These are phyloP conservation scores for Eurytoma californica DNA, from an alignment of 2,888 invertebrate genomes.

Conservation along the genomic window DNA sequence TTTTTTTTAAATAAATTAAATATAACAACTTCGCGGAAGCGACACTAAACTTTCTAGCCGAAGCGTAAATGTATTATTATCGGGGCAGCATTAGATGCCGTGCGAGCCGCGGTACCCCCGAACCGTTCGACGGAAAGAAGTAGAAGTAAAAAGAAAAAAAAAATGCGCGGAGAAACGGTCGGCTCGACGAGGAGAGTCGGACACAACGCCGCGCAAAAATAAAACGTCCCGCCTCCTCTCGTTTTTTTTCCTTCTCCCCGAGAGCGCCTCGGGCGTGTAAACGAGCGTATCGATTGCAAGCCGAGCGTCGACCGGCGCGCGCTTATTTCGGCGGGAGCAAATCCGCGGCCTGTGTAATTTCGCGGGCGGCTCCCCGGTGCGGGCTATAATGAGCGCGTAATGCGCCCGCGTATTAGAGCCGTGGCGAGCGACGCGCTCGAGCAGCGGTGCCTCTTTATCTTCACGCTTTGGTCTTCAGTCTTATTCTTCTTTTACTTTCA, in stretches of 20 bases:
- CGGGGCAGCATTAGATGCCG: no score
- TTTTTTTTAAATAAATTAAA: neutral
- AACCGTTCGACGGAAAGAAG: no score
- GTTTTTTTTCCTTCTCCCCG: no score
- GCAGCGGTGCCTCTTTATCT: slow-evolving; percentile 33
- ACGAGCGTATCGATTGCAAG: neutral
- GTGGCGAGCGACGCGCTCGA: slow-evolving; percentile 19
- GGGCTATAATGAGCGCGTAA: slow-evolving; percentile 57
- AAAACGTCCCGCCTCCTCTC: neutral
- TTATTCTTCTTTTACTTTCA: no score
- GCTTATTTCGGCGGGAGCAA: slow-evolving; percentile 7
- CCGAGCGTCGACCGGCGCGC: neutral
- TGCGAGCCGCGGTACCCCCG: no score
- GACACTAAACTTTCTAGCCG: neutral
- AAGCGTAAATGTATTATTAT: neutral
- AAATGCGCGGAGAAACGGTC: slow-evolving; percentile 1
- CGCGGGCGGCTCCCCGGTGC: slow-evolving; percentile 8
- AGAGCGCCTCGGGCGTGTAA: neutral
- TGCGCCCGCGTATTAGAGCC: slow-evolving; percentile 30
- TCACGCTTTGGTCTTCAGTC: no score
- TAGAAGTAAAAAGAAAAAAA: neutral
- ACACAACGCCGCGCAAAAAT: neutral
- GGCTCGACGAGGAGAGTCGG: neutral
- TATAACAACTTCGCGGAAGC: neutral
- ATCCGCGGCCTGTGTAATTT: slow-evolving; percentile 41